Conservation (phyloP, 1,140 invertebrate genomes). For the Glomeris maerens region DNA sequence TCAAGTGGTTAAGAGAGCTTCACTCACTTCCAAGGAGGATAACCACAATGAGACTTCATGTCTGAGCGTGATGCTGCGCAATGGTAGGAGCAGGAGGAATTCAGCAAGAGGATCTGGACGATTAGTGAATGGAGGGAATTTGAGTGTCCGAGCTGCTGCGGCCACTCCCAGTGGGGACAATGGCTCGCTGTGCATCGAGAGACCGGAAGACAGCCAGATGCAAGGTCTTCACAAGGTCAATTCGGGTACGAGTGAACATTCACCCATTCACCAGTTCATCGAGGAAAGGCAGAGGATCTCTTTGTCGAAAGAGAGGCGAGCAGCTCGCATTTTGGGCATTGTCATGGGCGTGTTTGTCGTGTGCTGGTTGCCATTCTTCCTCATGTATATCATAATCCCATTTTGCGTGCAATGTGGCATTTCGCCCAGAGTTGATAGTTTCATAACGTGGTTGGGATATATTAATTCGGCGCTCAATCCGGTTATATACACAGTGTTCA, state of each 20-base stretch:
- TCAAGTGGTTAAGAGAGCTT: constrained; percentile 1
- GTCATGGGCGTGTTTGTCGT: constrained; percentile 83
- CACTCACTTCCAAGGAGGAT: constrained; percentile 6
- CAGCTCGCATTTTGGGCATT: constrained; percentile 79
- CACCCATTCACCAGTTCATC: constrained; percentile 62
- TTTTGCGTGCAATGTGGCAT: constrained; percentile 63
- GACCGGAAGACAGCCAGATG: not conserved
- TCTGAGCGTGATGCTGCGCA: constrained; percentile 5
- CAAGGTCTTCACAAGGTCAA: not conserved
- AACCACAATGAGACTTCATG: constrained; percentile 9
- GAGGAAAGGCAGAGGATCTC: constrained; percentile 88
- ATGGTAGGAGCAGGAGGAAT: too few species aligned
- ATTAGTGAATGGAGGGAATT: too few species aligned
- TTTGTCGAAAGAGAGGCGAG: constrained; percentile 74
- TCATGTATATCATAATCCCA: constrained; percentile 82
- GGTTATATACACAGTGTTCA: constrained; percentile 66
- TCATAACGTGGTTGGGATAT: constrained; percentile 94
- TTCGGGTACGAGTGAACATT: not conserved
- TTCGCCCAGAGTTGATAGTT: constrained; percentile 62
- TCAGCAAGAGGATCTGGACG: too few species aligned
- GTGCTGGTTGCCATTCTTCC: constrained; percentile 86
- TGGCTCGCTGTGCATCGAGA: not conserved
- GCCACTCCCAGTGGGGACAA: not conserved
- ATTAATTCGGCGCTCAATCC: constrained; percentile 95
- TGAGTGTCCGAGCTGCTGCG: too few species aligned